Evolutionary conservation across 2,113 vertebrate species (phyloP), one percentile per base, ranked within the genome.

Genomic region (Spilogale gracilis): DNA sequence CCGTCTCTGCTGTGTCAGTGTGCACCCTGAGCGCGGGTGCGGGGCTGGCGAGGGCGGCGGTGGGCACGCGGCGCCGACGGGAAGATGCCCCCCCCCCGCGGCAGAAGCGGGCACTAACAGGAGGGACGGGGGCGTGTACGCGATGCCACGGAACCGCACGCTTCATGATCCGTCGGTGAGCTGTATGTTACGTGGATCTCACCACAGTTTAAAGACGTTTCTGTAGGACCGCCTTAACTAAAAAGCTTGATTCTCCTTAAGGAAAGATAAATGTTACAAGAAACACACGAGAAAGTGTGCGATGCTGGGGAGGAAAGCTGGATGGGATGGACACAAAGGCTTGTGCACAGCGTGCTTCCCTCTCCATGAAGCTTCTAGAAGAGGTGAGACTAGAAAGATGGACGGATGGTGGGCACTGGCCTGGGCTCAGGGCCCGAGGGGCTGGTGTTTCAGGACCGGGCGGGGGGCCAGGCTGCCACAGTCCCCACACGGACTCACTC

Each of bases 301-400:
- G 43, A 30, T 6, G 6, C 7, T 3, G 54, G 71, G 71, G 43
- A 38, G 38, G 38, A 38, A 9, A 38, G 67, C n/a, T 9, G 9
- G n/a, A 20, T 18, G 17, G 20, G 43, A 6, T 1, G 21, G 38
- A 25, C 21, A 74, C 6, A 3, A 8, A 25, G 73, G 43, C 73
- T 13, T 7, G 1, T 6, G 43, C 4, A 13, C 21, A 2, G 17
- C 9, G 17, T 4, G 67, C n/a, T 17, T 16, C 32, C 17, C 16
- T 69, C 67, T 8, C 67, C 32, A n/a, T 18, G 67, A 38, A 45
- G 17, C 71, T 23, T 45, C 20, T 3, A 6, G 38, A 21, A 43
- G 63, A 65, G 27, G 6, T 32, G 5, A 12, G 38, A 25, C 71
- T 43, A 23, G 71, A 73, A 20, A 74, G 63, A 32, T 11, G 5